Evolutionary conservation across 2,797 vertebrate genomes (phyloP).

Genomic region (Atherinosoma microstoma): DNA sequence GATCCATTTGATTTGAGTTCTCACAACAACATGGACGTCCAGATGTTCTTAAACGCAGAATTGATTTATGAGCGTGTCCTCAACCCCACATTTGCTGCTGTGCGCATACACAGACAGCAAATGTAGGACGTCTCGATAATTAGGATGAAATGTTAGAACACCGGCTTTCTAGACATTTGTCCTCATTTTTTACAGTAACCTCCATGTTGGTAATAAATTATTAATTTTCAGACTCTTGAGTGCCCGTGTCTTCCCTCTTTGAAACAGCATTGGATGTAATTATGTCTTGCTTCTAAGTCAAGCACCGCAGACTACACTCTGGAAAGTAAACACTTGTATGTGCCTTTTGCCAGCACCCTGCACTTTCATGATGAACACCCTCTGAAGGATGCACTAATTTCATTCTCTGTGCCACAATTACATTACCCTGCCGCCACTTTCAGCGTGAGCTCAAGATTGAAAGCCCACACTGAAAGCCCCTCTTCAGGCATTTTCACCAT

Average conservation of each 20-base stretch:
- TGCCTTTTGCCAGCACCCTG: constrained; percentile 11
- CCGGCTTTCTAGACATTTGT: neutral
- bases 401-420: constrained; percentile 48
- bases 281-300: neutral
- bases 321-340: constrained; percentile 19
- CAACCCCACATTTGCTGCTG: no score
- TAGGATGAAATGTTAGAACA: neutral
- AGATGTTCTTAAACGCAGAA: no score
- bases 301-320: neutral
- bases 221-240: neutral
- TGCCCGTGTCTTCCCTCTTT: neutral
- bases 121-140: no score
- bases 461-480: constrained; percentile 31
- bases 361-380: constrained; percentile 36
- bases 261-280: neutral
- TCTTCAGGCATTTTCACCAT: constrained; percentile 22
- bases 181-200: neutral
- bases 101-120: no score
- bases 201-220: neutral
- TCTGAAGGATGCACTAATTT: constrained; percentile 47
- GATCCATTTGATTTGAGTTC: no score
- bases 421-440: constrained; percentile 53
- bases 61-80: no score
- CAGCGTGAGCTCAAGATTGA: constrained; percentile 24
- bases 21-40: no score